Evolutionary conservation across 2,888 invertebrate genomes (phyloP), one percentile per base, ranked within the genome.

Genomic region (Drosophila infuscata): DNA sequence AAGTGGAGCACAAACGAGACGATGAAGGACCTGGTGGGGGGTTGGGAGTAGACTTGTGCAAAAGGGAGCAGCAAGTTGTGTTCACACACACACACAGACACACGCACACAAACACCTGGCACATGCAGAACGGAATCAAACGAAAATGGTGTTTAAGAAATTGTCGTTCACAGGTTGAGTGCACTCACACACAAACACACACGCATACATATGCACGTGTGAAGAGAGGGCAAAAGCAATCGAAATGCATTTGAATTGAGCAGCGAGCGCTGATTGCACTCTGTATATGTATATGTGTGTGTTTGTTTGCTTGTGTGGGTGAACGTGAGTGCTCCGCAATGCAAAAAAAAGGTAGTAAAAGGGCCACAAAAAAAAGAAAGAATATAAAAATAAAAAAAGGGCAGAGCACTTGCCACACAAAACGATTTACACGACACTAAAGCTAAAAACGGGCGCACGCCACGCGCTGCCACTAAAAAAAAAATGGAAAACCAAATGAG

Each of bases 381-480:
- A 46, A 46, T 46, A 46, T 46, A 66, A 38, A 53, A 20, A 66
- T 38, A 43, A 43, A 57, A 76, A 80, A 80, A 74, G 78, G 81
- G 81, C 78, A 76, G 81, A 79, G 51, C 76, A 81, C 84, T 81
- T 77, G 74, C 89, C 89, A 79, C 84, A 85, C 82, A 85, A 81
- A 84, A 85, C 89, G 87, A 83, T 85, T 85, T 89, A 76, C 85
- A 83, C 87, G 85, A 89, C 85, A 89, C 85, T 87, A 81, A 86
- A 84, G 83, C 69, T 72, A 79, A 80, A 79, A 78, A 63, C 65
- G 64, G 80, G 68, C 76, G 77, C 76, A 76, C 76, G 76, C 76
- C 68, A 76, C 43, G 66, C 76, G 67, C 58, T 70, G 54, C 48
- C 38, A 70, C 68, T 51, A 46, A 68, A 59, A 62, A 54, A 41